phyloP scores from a whole-genome alignment of 2,113 vertebrate species.

The Pygathrix nemaeus region DNA sequence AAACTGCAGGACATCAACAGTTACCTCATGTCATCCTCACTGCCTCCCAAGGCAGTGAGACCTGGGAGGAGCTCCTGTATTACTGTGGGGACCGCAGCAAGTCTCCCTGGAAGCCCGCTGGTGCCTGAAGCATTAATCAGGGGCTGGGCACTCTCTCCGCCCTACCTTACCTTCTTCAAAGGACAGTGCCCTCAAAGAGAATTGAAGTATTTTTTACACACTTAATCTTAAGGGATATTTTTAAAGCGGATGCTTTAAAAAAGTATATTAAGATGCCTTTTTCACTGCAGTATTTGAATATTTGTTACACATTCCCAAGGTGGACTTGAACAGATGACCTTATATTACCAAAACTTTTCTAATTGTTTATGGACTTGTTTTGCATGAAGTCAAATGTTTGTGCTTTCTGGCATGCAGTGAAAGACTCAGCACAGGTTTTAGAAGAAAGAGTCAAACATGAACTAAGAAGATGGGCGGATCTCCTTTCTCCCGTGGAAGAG shows the following conservation, averaged over 20 bases:
- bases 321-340: constrained; percentile 84
- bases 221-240: constrained; percentile 81
- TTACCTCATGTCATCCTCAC: constrained; percentile 95
- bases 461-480: background rate
- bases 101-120: constrained; percentile 93
- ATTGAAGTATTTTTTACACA: constrained; percentile 62
- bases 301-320: constrained; percentile 79
- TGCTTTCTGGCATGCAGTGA: constrained; percentile 86
- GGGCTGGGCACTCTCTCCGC: background rate
- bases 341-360: constrained; percentile 88
- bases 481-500: background rate
- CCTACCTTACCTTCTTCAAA: background rate
- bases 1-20: constrained; percentile 92
- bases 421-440: constrained; percentile 84
- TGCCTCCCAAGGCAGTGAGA: constrained; percentile 91
- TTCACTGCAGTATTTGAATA: constrained; percentile 84
- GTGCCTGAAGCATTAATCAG: constrained; percentile 92
- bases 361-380: constrained; percentile 87
- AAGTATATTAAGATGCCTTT: constrained; percentile 82
- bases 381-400: constrained; percentile 81
- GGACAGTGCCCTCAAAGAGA: constrained; percentile 76
- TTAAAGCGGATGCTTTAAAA: constrained; percentile 72
- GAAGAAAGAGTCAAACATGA: background rate
- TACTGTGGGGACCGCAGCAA: constrained; percentile 97
- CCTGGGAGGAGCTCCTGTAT: constrained; percentile 94